phyloP scores from a whole-genome alignment of 2,888 invertebrate species.

The Pyrochroa serraticornis region DNA sequence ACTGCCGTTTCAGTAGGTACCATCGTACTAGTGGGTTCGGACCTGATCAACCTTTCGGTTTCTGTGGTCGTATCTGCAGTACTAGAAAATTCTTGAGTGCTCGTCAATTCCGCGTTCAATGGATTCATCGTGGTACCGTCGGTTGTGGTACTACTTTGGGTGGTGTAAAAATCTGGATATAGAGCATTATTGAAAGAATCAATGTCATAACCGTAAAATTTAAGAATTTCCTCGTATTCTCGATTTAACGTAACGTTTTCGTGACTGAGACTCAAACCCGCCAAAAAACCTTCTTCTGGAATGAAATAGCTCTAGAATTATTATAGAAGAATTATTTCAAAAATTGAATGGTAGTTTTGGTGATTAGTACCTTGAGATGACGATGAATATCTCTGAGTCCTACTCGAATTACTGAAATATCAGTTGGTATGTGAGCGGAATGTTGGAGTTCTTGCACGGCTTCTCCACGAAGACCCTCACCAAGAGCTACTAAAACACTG shows the following conservation, averaged over 20 bases:
- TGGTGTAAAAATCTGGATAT: slow-evolving; percentile 42
- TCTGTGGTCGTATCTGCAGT: slow-evolving; percentile 11
- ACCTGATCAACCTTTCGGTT: not conserved
- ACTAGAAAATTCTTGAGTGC: not conserved
- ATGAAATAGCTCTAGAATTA: slow-evolving; percentile 78
- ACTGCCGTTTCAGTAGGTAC: slow-evolving; percentile 2
- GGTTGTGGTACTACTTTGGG: slow-evolving; percentile 18
- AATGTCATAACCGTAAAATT: slow-evolving; percentile 83
- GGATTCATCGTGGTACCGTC: slow-evolving; percentile 10
- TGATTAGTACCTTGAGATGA: slow-evolving; percentile 71
- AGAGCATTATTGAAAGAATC: slow-evolving; percentile 57
- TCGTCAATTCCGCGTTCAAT: not conserved
- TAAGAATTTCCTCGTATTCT: slow-evolving; percentile 74
- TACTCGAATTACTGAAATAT: slow-evolving; percentile 74
- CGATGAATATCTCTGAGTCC: slow-evolving; percentile 85
- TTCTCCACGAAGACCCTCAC: slow-evolving; percentile 77
- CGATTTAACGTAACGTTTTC: slow-evolving; percentile 77
- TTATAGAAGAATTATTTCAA: not conserved
- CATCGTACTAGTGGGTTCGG: not conserved
- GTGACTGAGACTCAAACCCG: slow-evolving; percentile 79
- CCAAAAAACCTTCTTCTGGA: slow-evolving; percentile 80
- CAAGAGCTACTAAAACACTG: slow-evolving; percentile 79
- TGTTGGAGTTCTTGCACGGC: slow-evolving; percentile 75
- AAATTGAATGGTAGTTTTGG: slow-evolving; percentile 1
- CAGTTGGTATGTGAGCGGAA: slow-evolving; percentile 73